A percentile compares a stretch with the other conserved stretches of the same genome.
Conservation (phyloP, 2,888 invertebrate species). For the Drosophila pseudotakahashii region DNA sequence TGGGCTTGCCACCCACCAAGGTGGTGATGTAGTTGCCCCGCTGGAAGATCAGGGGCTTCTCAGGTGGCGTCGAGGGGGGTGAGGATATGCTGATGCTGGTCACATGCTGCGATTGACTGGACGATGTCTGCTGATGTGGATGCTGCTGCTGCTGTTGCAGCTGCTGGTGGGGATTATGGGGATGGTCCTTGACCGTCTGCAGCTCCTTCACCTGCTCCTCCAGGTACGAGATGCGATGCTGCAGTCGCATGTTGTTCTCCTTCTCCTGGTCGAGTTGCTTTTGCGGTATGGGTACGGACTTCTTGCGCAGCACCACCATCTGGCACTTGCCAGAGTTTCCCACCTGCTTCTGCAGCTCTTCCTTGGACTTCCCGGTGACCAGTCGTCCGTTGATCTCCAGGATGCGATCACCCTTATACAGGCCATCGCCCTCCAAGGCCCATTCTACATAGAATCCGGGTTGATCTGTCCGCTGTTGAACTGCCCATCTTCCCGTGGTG, state of each 20-base stretch:
- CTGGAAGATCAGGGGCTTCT: slow-evolving; percentile 89
- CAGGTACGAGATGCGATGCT: slow-evolving; percentile 94
- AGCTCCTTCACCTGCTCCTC: slow-evolving; percentile 92
- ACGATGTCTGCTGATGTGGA: slow-evolving; percentile 22
- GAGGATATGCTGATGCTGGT: slow-evolving; percentile 90
- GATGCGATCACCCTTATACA: slow-evolving; percentile 90
- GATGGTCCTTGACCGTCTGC: slow-evolving; percentile 83
- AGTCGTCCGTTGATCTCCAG: slow-evolving; percentile 93
- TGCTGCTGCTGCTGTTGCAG: slow-evolving; percentile 13
- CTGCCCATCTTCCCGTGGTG: slow-evolving; percentile 89
- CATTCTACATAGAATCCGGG: slow-evolving; percentile 91
- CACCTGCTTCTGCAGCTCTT: slow-evolving; percentile 89
- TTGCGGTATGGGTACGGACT: slow-evolving; percentile 80
- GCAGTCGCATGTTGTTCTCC: slow-evolving; percentile 92
- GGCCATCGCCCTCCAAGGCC: slow-evolving; percentile 91
- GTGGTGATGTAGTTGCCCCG: slow-evolving; percentile 92
- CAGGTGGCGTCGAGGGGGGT: slow-evolving; percentile 86
- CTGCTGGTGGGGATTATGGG: slow-evolving; percentile 35
- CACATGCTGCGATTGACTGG: slow-evolving; percentile 85
- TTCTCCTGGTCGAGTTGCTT: slow-evolving; percentile 85
- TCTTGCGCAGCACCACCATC: slow-evolving; percentile 83
- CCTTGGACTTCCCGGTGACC: slow-evolving; percentile 88
- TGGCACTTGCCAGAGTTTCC: slow-evolving; percentile 84
- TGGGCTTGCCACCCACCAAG: slow-evolving; percentile 86
- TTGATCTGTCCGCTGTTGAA: slow-evolving; percentile 87